phyloP scores from a whole-genome alignment of 2,888 invertebrate species.

The Ophion obscuratus region DNA sequence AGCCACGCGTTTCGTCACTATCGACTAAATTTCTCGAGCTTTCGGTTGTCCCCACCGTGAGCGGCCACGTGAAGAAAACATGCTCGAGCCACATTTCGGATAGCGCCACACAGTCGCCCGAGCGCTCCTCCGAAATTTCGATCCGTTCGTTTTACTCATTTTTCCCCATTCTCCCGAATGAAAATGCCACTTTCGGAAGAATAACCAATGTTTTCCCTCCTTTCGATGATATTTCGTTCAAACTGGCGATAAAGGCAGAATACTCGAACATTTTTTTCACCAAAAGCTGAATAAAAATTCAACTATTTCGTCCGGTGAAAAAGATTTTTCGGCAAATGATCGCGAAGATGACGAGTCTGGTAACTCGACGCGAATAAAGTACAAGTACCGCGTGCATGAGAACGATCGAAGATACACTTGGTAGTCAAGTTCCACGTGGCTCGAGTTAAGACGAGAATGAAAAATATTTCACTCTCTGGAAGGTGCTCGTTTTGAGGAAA shows the following conservation, averaged over 20 bases:
- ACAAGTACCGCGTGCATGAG: neutral
- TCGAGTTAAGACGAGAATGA: too few relatives aligned
- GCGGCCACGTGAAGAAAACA: conserved; percentile 72
- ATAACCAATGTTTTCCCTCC: neutral
- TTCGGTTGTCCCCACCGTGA: neutral
- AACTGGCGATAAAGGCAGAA: neutral
- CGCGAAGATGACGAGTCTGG: neutral
- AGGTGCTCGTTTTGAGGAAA: neutral
- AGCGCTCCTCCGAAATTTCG: conserved; percentile 19
- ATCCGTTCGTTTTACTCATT: neutral
- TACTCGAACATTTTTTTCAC: too few relatives aligned
- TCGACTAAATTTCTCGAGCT: neutral
- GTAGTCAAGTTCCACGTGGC: too few relatives aligned
- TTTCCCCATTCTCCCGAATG: neutral
- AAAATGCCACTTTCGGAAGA: neutral
- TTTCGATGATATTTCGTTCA: neutral
- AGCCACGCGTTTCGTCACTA: neutral
- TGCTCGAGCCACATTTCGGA: conserved; percentile 52
- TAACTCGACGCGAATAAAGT: too few relatives aligned
- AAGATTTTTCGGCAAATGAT: neutral
- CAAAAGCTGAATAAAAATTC: too few relatives aligned
- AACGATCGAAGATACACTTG: neutral
- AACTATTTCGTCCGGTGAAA: neutral
- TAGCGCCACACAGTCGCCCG: conserved; percentile 8
- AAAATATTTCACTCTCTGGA: too few relatives aligned